Percentiles rank a stretch among this genome's conserved stretches.
phyloP scores from a whole-genome alignment of 1,140 invertebrate genomes.

The Drosophila orosa region DNA sequence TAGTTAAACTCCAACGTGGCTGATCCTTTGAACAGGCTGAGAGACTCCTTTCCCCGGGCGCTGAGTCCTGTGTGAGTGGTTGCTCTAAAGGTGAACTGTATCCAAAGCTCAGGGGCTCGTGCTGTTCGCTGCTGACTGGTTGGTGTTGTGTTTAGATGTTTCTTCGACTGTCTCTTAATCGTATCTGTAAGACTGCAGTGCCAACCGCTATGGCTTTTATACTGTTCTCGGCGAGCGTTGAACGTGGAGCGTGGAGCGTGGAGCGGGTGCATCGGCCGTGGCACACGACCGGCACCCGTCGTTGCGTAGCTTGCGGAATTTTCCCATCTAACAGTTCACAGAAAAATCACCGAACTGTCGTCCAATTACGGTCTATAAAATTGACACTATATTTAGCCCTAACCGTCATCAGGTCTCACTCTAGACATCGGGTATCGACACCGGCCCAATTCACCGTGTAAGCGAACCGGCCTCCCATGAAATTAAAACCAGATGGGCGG shows the following conservation, averaged over 20 bases:
- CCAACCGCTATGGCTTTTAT: slow-evolving; percentile 51
- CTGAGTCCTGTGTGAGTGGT: not conserved
- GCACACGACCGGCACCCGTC: slow-evolving; percentile 40
- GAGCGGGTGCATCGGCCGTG: slow-evolving; percentile 34
- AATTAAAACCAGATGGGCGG: slow-evolving; percentile 22
- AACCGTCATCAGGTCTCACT: slow-evolving; percentile 26
- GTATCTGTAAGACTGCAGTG: slow-evolving; percentile 30
- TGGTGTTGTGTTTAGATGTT: slow-evolving; percentile 10
- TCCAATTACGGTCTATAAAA: slow-evolving; percentile 41
- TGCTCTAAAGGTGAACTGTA: not conserved
- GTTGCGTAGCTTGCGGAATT: slow-evolving; percentile 45
- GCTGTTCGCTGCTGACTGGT: slow-evolving; percentile 1
- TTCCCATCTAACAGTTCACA: slow-evolving; percentile 59
- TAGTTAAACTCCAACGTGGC: slow-evolving; percentile 22
- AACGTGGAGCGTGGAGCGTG: slow-evolving; percentile 37
- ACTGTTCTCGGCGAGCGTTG: slow-evolving; percentile 52
- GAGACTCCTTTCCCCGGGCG: not conserved
- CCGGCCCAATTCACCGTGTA: slow-evolving; percentile 37
- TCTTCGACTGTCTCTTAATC: slow-evolving; percentile 26
- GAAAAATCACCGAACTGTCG: slow-evolving; percentile 53
- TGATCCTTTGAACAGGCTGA: not conserved
- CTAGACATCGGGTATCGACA: slow-evolving; percentile 18
- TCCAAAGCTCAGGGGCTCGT: slow-evolving; percentile 9
- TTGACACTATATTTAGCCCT: slow-evolving; percentile 57
- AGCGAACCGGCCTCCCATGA: slow-evolving; percentile 24